Percentiles rank a stretch among this genome's conserved stretches.
phyloP scores from a whole-genome alignment of 2,113 vertebrate species.

The Eretmochelys imbricata region DNA sequence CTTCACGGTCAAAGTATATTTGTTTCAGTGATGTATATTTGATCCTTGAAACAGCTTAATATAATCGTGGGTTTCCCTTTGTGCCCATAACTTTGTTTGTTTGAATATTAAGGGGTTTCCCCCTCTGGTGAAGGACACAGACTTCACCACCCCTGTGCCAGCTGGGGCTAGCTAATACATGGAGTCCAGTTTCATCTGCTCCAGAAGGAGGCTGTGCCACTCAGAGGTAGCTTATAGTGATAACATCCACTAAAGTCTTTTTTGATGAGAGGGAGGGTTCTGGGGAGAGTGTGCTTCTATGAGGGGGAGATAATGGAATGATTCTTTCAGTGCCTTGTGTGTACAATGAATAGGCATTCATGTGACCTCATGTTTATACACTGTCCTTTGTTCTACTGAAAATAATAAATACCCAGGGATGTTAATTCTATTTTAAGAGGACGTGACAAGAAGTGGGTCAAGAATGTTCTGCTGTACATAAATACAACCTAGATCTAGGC shows the following conservation, averaged over 20 bases:
- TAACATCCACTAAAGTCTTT: conserved; percentile 6
- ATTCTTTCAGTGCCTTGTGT: conserved; percentile 33
- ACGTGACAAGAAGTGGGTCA: conserved; percentile 46
- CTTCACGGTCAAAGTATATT: not conserved
- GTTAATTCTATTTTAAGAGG: not conserved
- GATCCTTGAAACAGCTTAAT: not conserved
- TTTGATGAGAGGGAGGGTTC: not conserved
- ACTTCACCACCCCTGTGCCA: not conserved
- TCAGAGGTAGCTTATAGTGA: not conserved
- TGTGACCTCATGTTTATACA: conserved; percentile 9
- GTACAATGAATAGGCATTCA: conserved; percentile 48
- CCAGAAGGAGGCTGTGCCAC: not conserved
- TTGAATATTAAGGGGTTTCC: not conserved
- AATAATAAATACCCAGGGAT: conserved; percentile 30
- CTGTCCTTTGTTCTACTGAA: conserved; percentile 45
- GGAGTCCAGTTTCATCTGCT: not conserved
- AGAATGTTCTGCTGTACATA: conserved; percentile 36
- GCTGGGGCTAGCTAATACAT: not conserved
- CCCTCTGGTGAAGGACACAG: rapidly evolving
- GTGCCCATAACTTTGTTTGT: not conserved
- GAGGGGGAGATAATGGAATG: conserved; percentile 8
- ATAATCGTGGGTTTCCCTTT: not conserved
- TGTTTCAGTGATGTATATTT: not conserved
- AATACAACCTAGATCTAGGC: conserved; percentile 46
- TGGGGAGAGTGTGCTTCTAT: not conserved